Percentiles rank a stretch among this genome's conserved stretches.
Conservation (phyloP, 2,113 vertebrate species). For the Muntiacus muntjak region DNA sequence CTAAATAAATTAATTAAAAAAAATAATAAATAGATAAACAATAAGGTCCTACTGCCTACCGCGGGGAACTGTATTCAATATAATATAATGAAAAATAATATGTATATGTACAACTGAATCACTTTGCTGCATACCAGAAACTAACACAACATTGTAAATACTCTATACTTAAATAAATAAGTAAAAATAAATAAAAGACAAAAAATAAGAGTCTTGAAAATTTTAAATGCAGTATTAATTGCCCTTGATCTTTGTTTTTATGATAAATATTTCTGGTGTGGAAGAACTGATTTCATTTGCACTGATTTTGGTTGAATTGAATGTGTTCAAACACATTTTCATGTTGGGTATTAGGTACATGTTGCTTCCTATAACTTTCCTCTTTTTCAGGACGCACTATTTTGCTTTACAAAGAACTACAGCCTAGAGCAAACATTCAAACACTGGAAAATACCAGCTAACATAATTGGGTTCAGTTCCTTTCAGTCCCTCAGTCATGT, state of each 20-base stretch:
- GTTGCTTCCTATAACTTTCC: background rate
- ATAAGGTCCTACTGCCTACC: background rate
- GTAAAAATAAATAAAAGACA: background rate
- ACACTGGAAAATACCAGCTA: background rate
- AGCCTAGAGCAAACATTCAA: background rate
- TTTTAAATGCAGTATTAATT: background rate
- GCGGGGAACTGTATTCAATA: background rate
- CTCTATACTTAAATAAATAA: background rate
- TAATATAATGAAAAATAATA: background rate
- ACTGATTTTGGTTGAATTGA: background rate
- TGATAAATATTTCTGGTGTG: background rate
- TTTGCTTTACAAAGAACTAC: background rate
- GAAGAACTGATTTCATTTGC: background rate
- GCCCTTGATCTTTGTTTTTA: background rate
- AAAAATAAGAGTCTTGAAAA: background rate
- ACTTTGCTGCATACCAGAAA: background rate
- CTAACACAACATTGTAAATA: background rate
- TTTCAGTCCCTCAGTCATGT: background rate
- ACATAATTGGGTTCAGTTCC: background rate
- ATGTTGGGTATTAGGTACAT: background rate
- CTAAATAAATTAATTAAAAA: background rate
- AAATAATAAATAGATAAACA: background rate
- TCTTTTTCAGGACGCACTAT: background rate
- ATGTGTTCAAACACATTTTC: background rate
- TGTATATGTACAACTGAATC: background rate